Evolutionary conservation across 2,797 vertebrate species (phyloP).

Genomic region (Chaetodon trifasciatus): DNA sequence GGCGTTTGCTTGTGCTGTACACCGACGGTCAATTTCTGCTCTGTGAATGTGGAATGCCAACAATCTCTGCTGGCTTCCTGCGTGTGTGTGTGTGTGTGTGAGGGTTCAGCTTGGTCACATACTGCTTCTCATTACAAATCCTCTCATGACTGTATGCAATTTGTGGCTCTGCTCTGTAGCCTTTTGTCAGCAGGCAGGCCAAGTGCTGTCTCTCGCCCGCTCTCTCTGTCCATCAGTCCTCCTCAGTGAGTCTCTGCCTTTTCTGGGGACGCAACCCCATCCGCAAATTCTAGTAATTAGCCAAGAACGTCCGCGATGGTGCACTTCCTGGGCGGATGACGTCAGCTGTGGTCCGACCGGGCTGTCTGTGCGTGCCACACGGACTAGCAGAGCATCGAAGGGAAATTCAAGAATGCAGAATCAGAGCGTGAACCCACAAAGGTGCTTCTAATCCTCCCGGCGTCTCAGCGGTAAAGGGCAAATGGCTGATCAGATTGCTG

Average conservation of each 20-base stretch:
- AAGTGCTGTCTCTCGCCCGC: constrained; percentile 33
- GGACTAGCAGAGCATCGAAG: constrained; percentile 33
- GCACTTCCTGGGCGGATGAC: constrained; percentile 57
- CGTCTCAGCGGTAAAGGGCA: constrained; percentile 73
- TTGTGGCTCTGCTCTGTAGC: constrained; percentile 70
- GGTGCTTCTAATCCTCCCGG: constrained; percentile 73
- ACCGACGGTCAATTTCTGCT: constrained; percentile 52
- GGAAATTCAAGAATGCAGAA: constrained; percentile 70
- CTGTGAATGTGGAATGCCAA: constrained; percentile 54
- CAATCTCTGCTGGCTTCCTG: constrained; percentile 43
- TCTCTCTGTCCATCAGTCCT: constrained; percentile 41
- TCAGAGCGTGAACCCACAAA: constrained; percentile 65
- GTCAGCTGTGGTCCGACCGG: constrained; percentile 55
- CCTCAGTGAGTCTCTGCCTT: constrained; percentile 32
- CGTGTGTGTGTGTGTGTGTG: constrained; percentile 36
- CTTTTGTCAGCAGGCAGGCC: constrained; percentile 68
- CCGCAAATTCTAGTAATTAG: constrained; percentile 71
- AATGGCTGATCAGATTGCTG: constrained; percentile 79
- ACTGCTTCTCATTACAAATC: constrained; percentile 77
- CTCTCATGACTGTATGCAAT: constrained; percentile 80
- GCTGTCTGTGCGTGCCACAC: constrained; percentile 52
- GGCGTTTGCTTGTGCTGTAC: constrained; percentile 41
- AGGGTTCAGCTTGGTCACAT: constrained; percentile 67
- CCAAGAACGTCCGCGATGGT: constrained; percentile 39
- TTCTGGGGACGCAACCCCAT: constrained; percentile 55